These are phyloP conservation scores for Morone chrysops DNA, from an alignment of 2,113 vertebrate species.

Conservation along the genomic window DNA sequence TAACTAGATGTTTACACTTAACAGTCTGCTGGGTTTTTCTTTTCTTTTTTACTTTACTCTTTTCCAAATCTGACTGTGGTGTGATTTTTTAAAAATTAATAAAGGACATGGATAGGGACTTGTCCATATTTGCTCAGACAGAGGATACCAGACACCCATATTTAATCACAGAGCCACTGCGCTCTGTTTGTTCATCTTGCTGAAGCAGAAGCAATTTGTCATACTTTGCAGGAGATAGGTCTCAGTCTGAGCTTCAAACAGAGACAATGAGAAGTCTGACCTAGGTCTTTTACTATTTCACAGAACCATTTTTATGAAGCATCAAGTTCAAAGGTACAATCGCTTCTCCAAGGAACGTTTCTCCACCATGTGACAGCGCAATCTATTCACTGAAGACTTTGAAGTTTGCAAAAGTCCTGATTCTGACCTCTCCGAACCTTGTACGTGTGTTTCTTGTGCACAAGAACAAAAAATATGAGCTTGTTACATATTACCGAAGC, in stretches of 20 bases:
- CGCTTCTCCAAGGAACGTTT: slow-evolving; percentile 22
- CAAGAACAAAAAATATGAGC: slow-evolving; percentile 3
- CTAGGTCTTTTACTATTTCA: slow-evolving; percentile 45
- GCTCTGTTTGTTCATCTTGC: slow-evolving; percentile 52
- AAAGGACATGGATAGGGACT: slow-evolving; percentile 37
- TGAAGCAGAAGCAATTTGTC: slow-evolving; percentile 65
- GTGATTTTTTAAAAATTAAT: slow-evolving; percentile 41
- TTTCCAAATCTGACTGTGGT: not conserved
- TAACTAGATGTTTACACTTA: slow-evolving; percentile 23
- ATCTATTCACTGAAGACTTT: slow-evolving; percentile 54
- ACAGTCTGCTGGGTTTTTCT: not conserved
- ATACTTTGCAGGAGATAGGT: slow-evolving; percentile 61
- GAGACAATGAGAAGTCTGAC: slow-evolving; percentile 64
- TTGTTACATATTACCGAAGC: slow-evolving; percentile 9
- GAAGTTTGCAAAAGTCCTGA: slow-evolving; percentile 40
- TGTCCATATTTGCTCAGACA: slow-evolving; percentile 56
- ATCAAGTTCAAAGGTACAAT: slow-evolving; percentile 65
- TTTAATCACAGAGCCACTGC: slow-evolving; percentile 51
- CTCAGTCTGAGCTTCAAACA: slow-evolving; percentile 57
- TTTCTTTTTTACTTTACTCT: not conserved
- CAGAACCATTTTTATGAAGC: slow-evolving; percentile 62
- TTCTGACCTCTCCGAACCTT: slow-evolving; percentile 30
- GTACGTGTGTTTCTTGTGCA: not conserved
- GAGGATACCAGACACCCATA: slow-evolving; percentile 38
- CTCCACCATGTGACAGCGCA: slow-evolving; percentile 51